Conservation (phyloP, 1,140 invertebrate genomes). For the Drosophila fuyamai region DNA sequence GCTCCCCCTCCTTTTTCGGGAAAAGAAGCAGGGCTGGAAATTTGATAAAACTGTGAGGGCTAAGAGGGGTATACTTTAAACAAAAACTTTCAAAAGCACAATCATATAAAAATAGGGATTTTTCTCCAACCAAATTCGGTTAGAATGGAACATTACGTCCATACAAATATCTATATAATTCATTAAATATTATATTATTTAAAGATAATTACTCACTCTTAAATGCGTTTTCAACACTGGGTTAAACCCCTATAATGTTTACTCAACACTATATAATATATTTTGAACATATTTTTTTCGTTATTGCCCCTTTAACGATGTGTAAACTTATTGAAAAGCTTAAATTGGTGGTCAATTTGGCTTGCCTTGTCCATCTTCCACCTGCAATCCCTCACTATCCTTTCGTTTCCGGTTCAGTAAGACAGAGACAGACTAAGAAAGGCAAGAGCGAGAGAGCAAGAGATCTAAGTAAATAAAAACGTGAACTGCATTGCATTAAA, state of each 20-base stretch:
- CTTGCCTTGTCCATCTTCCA: not conserved
- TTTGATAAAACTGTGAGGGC: not conserved
- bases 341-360: constrained; percentile 26
- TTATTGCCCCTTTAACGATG: constrained; percentile 30
- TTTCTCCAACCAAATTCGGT: too few relatives aligned
- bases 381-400: not conserved
- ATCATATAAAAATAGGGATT: too few relatives aligned
- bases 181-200: too few relatives aligned
- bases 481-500: constrained; percentile 73
- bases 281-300: not conserved
- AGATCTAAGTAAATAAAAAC: constrained; percentile 76
- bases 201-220: too few relatives aligned
- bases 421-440: not conserved
- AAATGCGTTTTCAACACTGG: not conserved
- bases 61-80: not conserved
- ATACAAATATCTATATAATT: not conserved
- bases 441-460: not conserved
- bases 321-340: constrained; percentile 63
- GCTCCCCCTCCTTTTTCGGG: constrained; percentile 9
- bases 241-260: not conserved
- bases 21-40: not conserved
- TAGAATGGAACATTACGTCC: too few relatives aligned
- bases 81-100: not conserved
- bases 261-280: not conserved
- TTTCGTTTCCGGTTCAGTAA: not conserved